Evolutionary conservation across 2,113 vertebrate genomes (phyloP), one percentile per base, ranked within the genome.

Genomic region (Semicossyphus pulcher): DNA sequence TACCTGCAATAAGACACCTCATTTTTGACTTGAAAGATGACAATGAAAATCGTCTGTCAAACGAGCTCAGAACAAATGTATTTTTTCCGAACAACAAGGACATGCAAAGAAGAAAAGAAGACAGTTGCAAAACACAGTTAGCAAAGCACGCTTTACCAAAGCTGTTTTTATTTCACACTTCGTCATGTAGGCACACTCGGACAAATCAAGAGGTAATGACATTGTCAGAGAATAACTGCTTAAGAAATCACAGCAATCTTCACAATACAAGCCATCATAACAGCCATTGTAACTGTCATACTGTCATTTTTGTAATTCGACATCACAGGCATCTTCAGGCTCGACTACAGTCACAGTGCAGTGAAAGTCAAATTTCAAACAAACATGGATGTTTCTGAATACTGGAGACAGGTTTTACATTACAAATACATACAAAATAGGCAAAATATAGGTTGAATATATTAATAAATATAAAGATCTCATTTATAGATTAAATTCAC

Each of bases 111-210:
- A 12, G n/a, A n/a, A n/a, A n/a, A n/a, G n/a, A n/a, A 58, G 1
- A 64, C 9, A 0, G 0, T 0, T 36, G 5, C 5, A 18, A 15
- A n/a, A n/a, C 15, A 9, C 3, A 39, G 29, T 57, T n/a, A 21
- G 31, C 39, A 7, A 65, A 21, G 20, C 45, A 31, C 39, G 1
- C 51, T 81, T 72, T 53, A 41, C 23, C 48, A 71, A 41, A 76
- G 32, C 26, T 6, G 1, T 64, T 85, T 86, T 91, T 84, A 79
- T 89, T 88, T 80, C 64, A 80, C 53, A 63, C 0, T 58, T 68
- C 45, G 2, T 0, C n/a, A 61, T 37, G 20, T 21, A 56, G 32
- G 32, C 41, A 60, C 67, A 76, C 29, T 77, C 59, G 69, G 37
- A 66, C 58, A 66, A 28, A 72, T 54, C 2, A 8, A 34, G 20